A percentile compares a stretch with the other conserved stretches of the same genome.
Conservation (phyloP, 2,113 vertebrate species). For the Thamnaconus septentrionalis region DNA sequence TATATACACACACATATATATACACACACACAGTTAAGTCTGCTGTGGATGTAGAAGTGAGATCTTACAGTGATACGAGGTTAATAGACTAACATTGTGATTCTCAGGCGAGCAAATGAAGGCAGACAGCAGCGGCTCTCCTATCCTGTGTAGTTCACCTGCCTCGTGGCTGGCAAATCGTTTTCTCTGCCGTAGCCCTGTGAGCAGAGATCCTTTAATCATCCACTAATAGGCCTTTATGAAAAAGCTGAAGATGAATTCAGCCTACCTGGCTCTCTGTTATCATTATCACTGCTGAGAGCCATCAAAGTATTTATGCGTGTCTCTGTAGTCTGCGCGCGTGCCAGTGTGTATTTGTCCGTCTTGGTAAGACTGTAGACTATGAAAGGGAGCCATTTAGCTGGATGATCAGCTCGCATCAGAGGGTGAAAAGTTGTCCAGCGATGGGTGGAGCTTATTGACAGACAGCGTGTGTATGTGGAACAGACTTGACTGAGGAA, state of each 20-base stretch:
- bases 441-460: slow-evolving; percentile 43
- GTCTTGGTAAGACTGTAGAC: background rate
- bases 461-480: slow-evolving; percentile 41
- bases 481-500: slow-evolving; percentile 18
- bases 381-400: background rate
- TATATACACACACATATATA: too few relatives aligned
- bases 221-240: slow-evolving; percentile 74
- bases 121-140: slow-evolving; percentile 62
- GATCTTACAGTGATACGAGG: slow-evolving; percentile 58
- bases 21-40: background rate
- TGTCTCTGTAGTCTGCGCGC: slow-evolving; percentile 27
- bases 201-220: slow-evolving; percentile 74
- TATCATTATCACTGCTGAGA: slow-evolving; percentile 64
- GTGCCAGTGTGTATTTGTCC: slow-evolving; percentile 16
- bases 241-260: slow-evolving; percentile 74
- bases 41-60: slow-evolving; percentile 53
- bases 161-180: slow-evolving; percentile 62
- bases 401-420: too few relatives aligned
- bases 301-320: slow-evolving; percentile 69
- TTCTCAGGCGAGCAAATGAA: slow-evolving; percentile 61
- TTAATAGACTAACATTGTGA: slow-evolving; percentile 69
- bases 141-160: slow-evolving; percentile 65
- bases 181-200: slow-evolving; percentile 59
- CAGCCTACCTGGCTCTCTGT: slow-evolving; percentile 65
- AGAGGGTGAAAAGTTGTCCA: too few relatives aligned